A percentile compares a stretch with the other conserved stretches of the same genome.
Evolutionary conservation across 2,113 vertebrate genomes (phyloP).

Genomic region (Chauna torquata): DNA sequence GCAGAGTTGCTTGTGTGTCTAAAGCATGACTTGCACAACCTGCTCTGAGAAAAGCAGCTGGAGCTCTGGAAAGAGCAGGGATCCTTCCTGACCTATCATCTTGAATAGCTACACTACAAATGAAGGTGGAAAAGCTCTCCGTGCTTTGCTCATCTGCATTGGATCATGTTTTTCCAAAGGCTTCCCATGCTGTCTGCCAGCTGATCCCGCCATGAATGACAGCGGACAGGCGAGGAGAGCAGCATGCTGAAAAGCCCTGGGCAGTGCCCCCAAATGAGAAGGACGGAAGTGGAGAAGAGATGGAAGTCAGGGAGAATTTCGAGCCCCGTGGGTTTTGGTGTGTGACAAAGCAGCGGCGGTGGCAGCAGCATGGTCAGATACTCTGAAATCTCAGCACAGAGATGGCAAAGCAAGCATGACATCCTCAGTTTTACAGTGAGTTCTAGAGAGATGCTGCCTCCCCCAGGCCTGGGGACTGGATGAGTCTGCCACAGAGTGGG

Average conservation of each 20-base stretch:
- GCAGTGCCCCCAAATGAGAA: not conserved
- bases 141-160: constrained; percentile 57
- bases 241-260: not conserved
- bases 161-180: not conserved
- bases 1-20: not conserved
- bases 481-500: not conserved
- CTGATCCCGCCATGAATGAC: rapidly evolving
- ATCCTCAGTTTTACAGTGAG: constrained; percentile 72
- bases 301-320: constrained; percentile 77
- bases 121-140: constrained; percentile 38
- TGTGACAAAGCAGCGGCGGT: constrained; percentile 73
- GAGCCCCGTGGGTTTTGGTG: constrained; percentile 71
- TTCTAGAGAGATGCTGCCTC: constrained; percentile 19
- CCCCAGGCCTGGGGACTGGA: not conserved
- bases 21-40: not conserved
- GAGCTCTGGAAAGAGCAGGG: not conserved
- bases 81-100: not conserved
- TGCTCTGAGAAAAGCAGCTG: not conserved
- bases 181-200: constrained; percentile 34
- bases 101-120: rapidly evolving
- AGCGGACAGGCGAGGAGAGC: not conserved
- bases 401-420: constrained; percentile 81
- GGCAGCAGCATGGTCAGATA: constrained; percentile 76
- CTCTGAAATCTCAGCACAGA: constrained; percentile 74
- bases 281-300: constrained; percentile 33